phyloP scores from a whole-genome alignment of 92 coral and sea anemone species.

The Chrysogorgia sp. region DNA sequence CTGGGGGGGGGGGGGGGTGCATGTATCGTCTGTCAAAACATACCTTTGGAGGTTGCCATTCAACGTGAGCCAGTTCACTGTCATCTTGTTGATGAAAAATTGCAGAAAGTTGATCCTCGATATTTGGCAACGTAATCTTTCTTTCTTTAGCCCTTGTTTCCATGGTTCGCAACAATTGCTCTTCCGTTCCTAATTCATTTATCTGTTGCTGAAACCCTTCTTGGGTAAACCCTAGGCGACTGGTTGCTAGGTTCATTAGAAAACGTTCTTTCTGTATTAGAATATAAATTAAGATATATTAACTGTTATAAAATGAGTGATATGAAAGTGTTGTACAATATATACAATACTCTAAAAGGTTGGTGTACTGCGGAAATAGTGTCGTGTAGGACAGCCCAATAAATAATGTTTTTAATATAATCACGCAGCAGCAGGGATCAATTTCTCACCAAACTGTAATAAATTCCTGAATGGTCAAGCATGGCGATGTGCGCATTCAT shows the following conservation, averaged over 20 bases:
- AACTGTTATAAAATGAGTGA: too few relatives aligned
- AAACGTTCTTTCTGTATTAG: neutral
- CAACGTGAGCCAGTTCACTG: constrained; percentile 8
- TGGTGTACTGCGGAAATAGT: too few relatives aligned
- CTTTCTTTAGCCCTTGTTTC: constrained; percentile 4
- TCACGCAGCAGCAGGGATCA: too few relatives aligned
- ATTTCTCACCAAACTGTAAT: too few relatives aligned
- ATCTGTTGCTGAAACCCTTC: neutral
- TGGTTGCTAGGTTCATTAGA: neutral
- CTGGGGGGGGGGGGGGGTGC: too few relatives aligned
- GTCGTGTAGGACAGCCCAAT: too few relatives aligned
- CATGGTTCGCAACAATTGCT: neutral
- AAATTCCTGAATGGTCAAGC: too few relatives aligned
- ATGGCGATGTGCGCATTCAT: too few relatives aligned
- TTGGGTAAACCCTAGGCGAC: constrained; percentile 10
- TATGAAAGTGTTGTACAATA: too few relatives aligned
- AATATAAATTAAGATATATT: neutral
- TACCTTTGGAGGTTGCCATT: constrained; percentile 31
- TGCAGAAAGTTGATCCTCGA: constrained; percentile 9
- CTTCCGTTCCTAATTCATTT: constrained; percentile 11
- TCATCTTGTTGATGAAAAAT: neutral
- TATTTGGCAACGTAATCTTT: neutral
- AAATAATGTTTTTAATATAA: too few relatives aligned
- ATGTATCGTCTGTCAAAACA: too few relatives aligned
- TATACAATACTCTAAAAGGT: too few relatives aligned